Evolutionary conservation across 2,888 invertebrate genomes (phyloP), one percentile per base, ranked within the genome.

Genomic region (Emesis castigata): DNA sequence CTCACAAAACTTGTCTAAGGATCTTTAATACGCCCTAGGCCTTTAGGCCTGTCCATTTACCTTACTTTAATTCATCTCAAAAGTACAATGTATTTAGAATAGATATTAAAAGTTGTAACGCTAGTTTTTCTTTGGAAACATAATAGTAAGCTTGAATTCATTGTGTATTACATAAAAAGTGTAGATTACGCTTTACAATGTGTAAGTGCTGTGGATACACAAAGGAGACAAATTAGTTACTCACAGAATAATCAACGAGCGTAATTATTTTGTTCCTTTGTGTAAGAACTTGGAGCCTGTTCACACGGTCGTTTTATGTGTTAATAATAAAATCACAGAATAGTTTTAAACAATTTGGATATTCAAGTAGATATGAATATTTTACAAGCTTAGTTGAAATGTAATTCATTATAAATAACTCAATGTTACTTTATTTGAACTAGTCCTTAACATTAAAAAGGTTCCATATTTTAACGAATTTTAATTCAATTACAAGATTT

Each of bases 121-220:
- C 61, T 61, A 61, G 61, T 14, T 6, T 14, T 26, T 22, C n/a
- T 26, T 26, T 56, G 20, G 3, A 16, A 48, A 48, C 16, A 48
- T 61, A 26, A 9, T 26, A 61, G 14, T 6, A 26, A 61, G 61
- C 61, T 61, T n/a, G 61, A 61, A n/a, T 61, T 61, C 61, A 61
- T 22, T 61, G 61, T 61, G 26, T 61, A 61, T 14, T 22, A 61
- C 56, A 56, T 56, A n/a, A 61, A 56, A 72, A 64, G 14, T 31
- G 48, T 65, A 74, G 74, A 75, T 71, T 88, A 89, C 62, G 56
- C 29, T 64, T 64, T 72, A 44, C 88, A 88, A 88, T 88, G 92
- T 93, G 94, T 94, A 94, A 90, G 94, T 95, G 94, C 94, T 95
- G 94, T 94, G 94, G 94, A 94, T 91, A 80, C 14, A 61, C 61